A percentile compares a stretch with the other conserved stretches of the same genome.
These are phyloP conservation scores for Beris chalybata DNA, from an alignment of 2,888 invertebrate genomes.

Conservation along the genomic window DNA sequence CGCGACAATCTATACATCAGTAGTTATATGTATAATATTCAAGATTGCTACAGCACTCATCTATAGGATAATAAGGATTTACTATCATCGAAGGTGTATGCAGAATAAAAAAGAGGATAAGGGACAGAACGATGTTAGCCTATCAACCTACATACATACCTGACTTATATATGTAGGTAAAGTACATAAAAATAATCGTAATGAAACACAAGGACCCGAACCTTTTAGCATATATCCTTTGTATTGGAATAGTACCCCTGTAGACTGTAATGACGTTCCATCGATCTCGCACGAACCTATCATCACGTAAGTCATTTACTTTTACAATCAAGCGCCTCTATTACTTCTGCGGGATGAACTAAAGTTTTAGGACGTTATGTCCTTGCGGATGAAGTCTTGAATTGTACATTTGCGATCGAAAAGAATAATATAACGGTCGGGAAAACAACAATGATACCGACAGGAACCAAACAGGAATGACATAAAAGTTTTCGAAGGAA, in stretches of 20 bases:
- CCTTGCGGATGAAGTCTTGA: too few relatives aligned
- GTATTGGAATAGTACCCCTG: not conserved
- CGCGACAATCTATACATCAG: too few relatives aligned
- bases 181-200: constrained; percentile 20
- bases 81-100: constrained; percentile 18
- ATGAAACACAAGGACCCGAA: constrained; percentile 4
- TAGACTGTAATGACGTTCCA: constrained; percentile 8
- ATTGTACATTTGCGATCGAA: too few relatives aligned
- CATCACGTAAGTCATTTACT: constrained; percentile 27
- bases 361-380: too few relatives aligned
- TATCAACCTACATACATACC: not conserved
- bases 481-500: too few relatives aligned
- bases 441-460: too few relatives aligned
- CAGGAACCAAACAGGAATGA: too few relatives aligned
- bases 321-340: constrained; percentile 15
- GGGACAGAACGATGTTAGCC: not conserved
- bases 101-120: not conserved
- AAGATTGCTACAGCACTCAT: too few relatives aligned
- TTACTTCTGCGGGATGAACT: too few relatives aligned
- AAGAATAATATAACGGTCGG: too few relatives aligned
- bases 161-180: not conserved
- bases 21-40: too few relatives aligned
- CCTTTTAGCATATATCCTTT: not conserved
- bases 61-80: constrained; percentile 19
- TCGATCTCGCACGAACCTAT: constrained; percentile 19